Conservation (phyloP, 92 coral and sea anemone species). For the Phymanthus crucifer region DNA sequence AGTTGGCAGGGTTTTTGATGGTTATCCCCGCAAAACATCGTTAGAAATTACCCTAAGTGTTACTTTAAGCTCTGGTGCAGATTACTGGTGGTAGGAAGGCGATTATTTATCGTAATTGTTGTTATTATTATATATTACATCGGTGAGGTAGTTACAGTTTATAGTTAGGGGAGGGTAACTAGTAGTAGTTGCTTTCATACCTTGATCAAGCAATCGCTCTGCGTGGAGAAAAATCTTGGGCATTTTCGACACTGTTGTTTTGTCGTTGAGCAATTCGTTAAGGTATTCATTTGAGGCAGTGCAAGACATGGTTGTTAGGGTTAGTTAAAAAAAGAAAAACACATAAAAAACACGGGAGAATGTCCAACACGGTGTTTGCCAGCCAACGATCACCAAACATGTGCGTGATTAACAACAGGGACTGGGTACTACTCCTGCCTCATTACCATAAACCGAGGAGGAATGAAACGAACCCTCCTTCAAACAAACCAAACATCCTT, state of each 20-base stretch:
- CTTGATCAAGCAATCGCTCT: slow-evolving; percentile 98
- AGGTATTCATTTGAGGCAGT: slow-evolving; percentile 93
- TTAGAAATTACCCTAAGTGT: slow-evolving; percentile 88
- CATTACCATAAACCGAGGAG: slow-evolving; percentile 26
- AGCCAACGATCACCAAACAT: slow-evolving; percentile 54
- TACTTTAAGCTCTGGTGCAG: slow-evolving; percentile 70
- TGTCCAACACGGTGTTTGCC: slow-evolving; percentile 22
- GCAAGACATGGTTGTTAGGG: slow-evolving; percentile 92
- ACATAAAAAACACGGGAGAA: slow-evolving; percentile 61
- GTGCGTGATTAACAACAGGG: slow-evolving; percentile 47
- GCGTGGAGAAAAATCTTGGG: slow-evolving; percentile 99
- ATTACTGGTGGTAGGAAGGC: slow-evolving; percentile 86
- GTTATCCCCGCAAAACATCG: slow-evolving; percentile 19
- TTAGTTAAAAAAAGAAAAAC: slow-evolving; percentile 89
- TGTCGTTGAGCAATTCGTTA: slow-evolving; percentile 98
- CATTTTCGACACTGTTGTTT: slow-evolving; percentile 99
- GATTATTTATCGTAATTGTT: slow-evolving; percentile 89
- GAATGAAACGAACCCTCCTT: slow-evolving; percentile 6
- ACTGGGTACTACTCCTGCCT: slow-evolving; percentile 27
- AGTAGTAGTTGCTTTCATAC: slow-evolving; percentile 64
- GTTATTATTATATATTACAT: slow-evolving; percentile 80
- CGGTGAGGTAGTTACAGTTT: not conserved
- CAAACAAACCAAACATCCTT: not conserved
- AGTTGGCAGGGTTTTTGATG: not conserved
- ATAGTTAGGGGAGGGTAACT: slow-evolving; percentile 36